Evolutionary conservation across 2,888 invertebrate genomes (phyloP).

Genomic region (Xestia sexstrigata): DNA sequence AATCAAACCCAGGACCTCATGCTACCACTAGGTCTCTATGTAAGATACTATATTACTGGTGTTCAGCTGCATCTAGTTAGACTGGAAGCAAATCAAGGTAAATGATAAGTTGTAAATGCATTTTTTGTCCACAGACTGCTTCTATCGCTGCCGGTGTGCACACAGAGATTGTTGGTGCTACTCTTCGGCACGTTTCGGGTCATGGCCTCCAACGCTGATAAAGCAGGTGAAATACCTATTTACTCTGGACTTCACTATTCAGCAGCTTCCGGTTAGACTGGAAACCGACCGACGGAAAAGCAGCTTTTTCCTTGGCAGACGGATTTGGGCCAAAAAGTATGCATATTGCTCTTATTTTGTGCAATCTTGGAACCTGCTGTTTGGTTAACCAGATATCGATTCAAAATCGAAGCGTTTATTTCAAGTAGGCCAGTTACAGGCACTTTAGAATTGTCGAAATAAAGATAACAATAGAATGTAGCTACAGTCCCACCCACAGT

Average conservation of each 20-base stretch:
- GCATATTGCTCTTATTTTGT: not conserved
- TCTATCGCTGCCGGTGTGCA: constrained; percentile 96
- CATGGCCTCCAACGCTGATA: constrained; percentile 97
- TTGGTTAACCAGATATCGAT: not conserved
- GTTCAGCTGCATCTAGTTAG: not conserved
- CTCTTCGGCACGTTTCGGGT: constrained; percentile 99
- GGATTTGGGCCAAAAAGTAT: not conserved
- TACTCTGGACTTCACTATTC: not conserved
- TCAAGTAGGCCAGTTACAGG: no score
- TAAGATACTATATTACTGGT: no score
- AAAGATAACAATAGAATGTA: no score
- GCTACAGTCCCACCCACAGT: no score
- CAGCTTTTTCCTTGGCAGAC: not conserved
- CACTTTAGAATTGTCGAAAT: no score
- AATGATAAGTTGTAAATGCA: not conserved
- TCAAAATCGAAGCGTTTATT: no score
- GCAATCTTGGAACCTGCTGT: not conserved
- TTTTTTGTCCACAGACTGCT: constrained; percentile 93
- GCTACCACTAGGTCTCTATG: no score
- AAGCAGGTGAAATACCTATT: constrained; percentile 89
- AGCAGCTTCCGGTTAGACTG: not conserved
- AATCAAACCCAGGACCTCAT: no score
- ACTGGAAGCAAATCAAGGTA: not conserved
- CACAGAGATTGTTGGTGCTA: constrained; percentile 97
- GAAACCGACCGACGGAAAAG: not conserved